A percentile compares a stretch with the other conserved stretches of the same genome.
These are phyloP conservation scores for Ischnura elegans DNA, from an alignment of 2,888 invertebrate species.

Conservation along the genomic window DNA sequence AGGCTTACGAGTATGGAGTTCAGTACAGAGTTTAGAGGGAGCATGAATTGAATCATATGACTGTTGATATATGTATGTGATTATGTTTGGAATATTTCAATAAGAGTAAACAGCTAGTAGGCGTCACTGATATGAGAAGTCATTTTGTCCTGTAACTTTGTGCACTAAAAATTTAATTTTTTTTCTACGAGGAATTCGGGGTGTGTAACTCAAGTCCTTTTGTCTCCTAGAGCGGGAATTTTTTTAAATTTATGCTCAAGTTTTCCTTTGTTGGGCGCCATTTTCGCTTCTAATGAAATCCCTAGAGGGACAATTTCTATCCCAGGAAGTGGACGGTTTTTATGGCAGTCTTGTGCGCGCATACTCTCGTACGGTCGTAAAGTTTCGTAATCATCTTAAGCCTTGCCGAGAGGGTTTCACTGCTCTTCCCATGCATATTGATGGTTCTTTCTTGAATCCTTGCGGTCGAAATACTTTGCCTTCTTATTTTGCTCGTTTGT, in stretches of 20 bases:
- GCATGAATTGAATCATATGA: too few species aligned
- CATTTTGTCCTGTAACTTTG: too few species aligned
- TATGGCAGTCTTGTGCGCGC: not conserved
- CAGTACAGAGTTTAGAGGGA: too few species aligned
- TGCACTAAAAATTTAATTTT: too few species aligned
- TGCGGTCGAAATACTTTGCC: not conserved
- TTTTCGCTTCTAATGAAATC: not conserved
- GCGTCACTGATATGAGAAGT: too few species aligned
- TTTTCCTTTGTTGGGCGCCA: not conserved
- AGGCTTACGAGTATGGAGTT: not conserved
- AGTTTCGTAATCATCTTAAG: not conserved
- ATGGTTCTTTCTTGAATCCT: not conserved
- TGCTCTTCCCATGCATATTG: conserved; percentile 9
- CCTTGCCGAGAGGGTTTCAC: not conserved
- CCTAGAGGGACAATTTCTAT: not conserved
- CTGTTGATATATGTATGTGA: too few species aligned
- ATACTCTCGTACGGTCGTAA: not conserved
- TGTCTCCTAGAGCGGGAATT: too few species aligned
- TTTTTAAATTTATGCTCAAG: not conserved
- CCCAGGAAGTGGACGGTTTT: not conserved
- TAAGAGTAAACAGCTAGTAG: too few species aligned
- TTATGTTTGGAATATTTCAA: too few species aligned
- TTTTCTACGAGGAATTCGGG: too few species aligned
- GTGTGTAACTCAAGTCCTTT: too few species aligned
- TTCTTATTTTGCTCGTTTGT: not conserved